phyloP scores from a whole-genome alignment of 2,888 invertebrate genomes.

The Hyposoter didymator region DNA sequence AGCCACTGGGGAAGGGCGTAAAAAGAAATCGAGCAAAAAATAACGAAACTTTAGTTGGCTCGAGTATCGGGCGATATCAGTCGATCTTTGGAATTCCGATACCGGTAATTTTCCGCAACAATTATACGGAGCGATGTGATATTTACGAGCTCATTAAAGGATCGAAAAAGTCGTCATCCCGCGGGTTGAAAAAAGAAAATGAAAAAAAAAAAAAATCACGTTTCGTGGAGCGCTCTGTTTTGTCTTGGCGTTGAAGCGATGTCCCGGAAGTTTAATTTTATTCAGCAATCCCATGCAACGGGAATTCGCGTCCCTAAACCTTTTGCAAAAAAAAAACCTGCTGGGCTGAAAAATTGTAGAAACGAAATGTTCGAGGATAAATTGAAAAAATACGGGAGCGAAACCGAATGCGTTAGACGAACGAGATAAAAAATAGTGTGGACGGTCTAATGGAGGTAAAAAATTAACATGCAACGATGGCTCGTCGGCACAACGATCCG shows the following conservation, averaged over 20 bases:
- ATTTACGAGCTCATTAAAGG: background rate
- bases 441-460: slow-evolving; percentile 38
- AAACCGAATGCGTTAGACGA: slow-evolving; percentile 45
- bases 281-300: background rate
- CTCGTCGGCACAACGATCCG: slow-evolving; percentile 64
- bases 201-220: background rate
- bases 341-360: slow-evolving; percentile 51
- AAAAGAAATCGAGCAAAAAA: background rate
- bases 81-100: slow-evolving; percentile 15
- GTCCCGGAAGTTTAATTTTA: background rate
- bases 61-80: background rate
- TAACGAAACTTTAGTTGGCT: background rate
- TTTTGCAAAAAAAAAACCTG: slow-evolving; percentile 35
- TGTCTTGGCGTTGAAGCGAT: slow-evolving; percentile 3
- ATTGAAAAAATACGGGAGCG: background rate
- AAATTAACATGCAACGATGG: slow-evolving; percentile 62
- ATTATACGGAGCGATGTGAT: background rate
- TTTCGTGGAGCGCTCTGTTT: background rate
- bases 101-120: background rate
- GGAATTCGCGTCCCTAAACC: background rate
- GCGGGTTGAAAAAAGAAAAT: background rate
- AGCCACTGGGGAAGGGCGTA: slow-evolving; percentile 1
- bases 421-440: slow-evolving; percentile 1
- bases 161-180: background rate
- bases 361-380: background rate